phyloP scores from a whole-genome alignment of 2,888 invertebrate species.

The Nesidiocoris tenuis region DNA sequence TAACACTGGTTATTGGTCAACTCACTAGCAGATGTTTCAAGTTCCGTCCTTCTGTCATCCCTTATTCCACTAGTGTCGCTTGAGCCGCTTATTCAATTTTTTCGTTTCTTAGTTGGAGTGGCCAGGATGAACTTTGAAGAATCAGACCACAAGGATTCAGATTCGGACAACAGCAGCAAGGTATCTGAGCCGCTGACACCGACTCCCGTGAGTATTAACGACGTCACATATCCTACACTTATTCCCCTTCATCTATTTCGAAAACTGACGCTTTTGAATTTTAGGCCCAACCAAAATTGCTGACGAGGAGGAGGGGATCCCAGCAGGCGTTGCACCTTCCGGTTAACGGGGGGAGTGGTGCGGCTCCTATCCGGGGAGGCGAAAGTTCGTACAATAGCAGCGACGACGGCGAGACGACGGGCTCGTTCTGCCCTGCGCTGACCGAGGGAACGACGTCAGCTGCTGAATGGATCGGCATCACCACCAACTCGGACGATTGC shows the following conservation, averaged over 20 bases:
- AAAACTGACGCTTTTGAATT: too few relatives aligned
- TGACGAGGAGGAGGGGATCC: conserved; percentile 49
- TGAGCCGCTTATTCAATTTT: too few relatives aligned
- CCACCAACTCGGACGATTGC: conserved; percentile 84
- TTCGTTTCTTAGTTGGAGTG: conserved; percentile 28
- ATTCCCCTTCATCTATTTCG: too few relatives aligned
- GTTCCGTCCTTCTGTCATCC: too few relatives aligned
- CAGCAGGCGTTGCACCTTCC: conserved; percentile 48
- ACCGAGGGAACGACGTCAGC: conserved; percentile 63
- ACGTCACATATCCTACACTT: too few relatives aligned
- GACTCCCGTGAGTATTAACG: conserved; percentile 20
- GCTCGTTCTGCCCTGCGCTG: conserved; percentile 52
- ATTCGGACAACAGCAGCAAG: conserved; percentile 48
- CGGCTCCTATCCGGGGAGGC: conserved; percentile 43
- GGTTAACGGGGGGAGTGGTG: conserved; percentile 16
- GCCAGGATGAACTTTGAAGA: conserved; percentile 48
- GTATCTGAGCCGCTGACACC: conserved; percentile 20
- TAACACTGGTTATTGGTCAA: too few relatives aligned
- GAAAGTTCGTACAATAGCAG: conserved; percentile 53
- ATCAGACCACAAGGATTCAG: conserved; percentile 50
- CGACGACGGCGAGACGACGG: conserved; percentile 47
- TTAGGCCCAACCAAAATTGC: conserved; percentile 44
- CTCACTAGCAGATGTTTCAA: too few relatives aligned
- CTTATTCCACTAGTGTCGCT: too few relatives aligned
- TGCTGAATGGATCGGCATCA: conserved; percentile 84